These are phyloP conservation scores for Motacilla alba DNA, from an alignment of 2,113 vertebrate genomes.

Conservation along the genomic window DNA sequence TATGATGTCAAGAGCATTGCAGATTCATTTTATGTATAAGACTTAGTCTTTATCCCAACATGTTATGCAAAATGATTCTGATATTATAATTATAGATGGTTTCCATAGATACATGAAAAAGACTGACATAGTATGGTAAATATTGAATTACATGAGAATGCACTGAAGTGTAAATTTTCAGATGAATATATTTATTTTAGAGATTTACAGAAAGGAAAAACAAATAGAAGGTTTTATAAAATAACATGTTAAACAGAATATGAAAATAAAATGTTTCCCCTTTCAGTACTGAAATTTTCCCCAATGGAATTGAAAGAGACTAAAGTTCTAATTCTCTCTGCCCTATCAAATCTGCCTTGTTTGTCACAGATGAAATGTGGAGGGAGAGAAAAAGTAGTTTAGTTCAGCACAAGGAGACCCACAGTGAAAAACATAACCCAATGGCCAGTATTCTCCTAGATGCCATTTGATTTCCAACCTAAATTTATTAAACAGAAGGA, in stretches of 20 bases:
- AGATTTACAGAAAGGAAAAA: not conserved
- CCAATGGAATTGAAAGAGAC: not conserved
- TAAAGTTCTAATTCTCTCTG: not conserved
- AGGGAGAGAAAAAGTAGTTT: not conserved
- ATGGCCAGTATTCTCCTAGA: not conserved
- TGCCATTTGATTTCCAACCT: not conserved
- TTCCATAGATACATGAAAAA: conserved; percentile 40
- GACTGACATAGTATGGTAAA: conserved; percentile 44
- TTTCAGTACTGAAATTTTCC: not conserved
- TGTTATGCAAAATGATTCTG: not conserved
- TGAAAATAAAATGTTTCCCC: not conserved
- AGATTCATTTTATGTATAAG: not conserved
- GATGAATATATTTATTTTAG: not conserved
- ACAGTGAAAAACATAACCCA: not conserved
- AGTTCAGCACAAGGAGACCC: not conserved
- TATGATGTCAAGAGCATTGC: not conserved
- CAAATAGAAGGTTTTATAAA: not conserved
- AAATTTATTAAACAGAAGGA: not conserved
- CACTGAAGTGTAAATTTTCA: not conserved
- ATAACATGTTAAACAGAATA: not conserved
- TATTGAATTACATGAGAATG: conserved; percentile 16
- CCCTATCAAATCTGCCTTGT: not conserved
- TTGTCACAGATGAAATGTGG: not conserved
- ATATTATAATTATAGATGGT: conserved; percentile 41
- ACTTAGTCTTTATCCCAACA: not conserved